A percentile compares a stretch with the other conserved stretches of the same genome.
These are phyloP conservation scores for Brachylomia viminalis DNA, from an alignment of 2,888 invertebrate genomes.

Conservation along the genomic window DNA sequence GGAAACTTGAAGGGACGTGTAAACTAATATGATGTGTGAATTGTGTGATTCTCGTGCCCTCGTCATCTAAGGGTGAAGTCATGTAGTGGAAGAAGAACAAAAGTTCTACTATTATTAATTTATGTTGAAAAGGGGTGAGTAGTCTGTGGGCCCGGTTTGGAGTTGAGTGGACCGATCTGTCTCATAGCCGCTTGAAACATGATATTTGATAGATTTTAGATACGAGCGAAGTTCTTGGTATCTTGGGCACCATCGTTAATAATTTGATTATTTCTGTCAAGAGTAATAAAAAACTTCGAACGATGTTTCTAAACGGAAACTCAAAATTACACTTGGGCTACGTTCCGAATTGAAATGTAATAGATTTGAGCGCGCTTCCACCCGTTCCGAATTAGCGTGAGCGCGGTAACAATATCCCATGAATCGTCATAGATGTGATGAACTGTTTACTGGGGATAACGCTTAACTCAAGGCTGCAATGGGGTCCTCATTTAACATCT, in stretches of 20 bases:
- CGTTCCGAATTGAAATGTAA: no score
- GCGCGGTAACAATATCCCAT: no score
- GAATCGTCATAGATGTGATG: no score
- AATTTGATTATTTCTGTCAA: not conserved
- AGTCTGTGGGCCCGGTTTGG: not conserved
- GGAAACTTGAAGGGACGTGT: not conserved
- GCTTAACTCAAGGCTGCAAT: no score
- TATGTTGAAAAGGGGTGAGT: not conserved
- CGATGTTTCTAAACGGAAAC: constrained; percentile 13
- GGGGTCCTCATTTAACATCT: no score
- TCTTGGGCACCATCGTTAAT: no score
- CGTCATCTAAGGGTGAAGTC: not conserved
- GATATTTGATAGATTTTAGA: not conserved
- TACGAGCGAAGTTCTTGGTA: not conserved
- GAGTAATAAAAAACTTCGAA: not conserved
- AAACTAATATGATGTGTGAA: not conserved
- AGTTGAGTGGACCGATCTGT: not conserved
- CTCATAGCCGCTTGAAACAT: not conserved
- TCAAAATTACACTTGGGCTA: not conserved
- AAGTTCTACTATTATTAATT: not conserved
- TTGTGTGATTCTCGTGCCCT: not conserved
- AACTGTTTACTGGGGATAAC: no score
- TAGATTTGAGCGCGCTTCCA: no score
- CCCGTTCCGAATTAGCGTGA: no score
- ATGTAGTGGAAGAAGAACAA: not conserved